phyloP scores from a whole-genome alignment of 2,888 invertebrate genomes.

The Latrodectus elegans region DNA sequence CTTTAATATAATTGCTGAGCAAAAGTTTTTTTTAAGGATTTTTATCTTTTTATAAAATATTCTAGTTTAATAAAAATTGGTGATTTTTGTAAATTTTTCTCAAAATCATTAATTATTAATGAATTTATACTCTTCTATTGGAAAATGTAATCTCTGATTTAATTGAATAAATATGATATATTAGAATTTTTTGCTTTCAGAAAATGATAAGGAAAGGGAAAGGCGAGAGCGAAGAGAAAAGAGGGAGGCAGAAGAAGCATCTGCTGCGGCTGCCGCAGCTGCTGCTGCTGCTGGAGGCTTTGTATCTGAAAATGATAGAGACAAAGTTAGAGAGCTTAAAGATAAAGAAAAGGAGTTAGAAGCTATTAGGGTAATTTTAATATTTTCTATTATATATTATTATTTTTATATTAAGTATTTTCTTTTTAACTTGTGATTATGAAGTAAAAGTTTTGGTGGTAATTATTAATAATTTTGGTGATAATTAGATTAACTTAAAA shows the following conservation, averaged over 20 bases:
- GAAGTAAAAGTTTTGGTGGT: too few relatives aligned
- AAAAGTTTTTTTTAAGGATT: too few relatives aligned
- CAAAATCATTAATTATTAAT: too few relatives aligned
- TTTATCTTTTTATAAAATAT: too few relatives aligned
- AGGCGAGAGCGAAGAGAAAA: slow-evolving; percentile 73
- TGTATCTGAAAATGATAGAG: slow-evolving; percentile 72
- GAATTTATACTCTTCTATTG: too few relatives aligned
- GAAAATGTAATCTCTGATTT: too few relatives aligned
- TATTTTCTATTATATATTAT: neutral
- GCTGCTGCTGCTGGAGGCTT: slow-evolving; percentile 48
- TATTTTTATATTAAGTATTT: neutral
- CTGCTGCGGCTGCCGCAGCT: slow-evolving; percentile 72
- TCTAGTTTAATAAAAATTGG: too few relatives aligned
- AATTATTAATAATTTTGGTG: too few relatives aligned
- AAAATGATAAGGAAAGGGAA: slow-evolving; percentile 71
- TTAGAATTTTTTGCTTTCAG: slow-evolving; percentile 8
- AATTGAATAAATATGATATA: neutral
- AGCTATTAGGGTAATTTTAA: slow-evolving; percentile 83
- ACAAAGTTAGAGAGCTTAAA: slow-evolving; percentile 77
- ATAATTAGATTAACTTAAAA: too few relatives aligned
- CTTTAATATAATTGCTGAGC: too few relatives aligned
- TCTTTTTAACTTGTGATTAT: neutral
- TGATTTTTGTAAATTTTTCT: too few relatives aligned
- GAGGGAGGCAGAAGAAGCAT: slow-evolving; percentile 72
- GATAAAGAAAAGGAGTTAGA: slow-evolving; percentile 94